Conservation (phyloP, 2,113 vertebrate species). For the Amphiprion ocellaris region DNA sequence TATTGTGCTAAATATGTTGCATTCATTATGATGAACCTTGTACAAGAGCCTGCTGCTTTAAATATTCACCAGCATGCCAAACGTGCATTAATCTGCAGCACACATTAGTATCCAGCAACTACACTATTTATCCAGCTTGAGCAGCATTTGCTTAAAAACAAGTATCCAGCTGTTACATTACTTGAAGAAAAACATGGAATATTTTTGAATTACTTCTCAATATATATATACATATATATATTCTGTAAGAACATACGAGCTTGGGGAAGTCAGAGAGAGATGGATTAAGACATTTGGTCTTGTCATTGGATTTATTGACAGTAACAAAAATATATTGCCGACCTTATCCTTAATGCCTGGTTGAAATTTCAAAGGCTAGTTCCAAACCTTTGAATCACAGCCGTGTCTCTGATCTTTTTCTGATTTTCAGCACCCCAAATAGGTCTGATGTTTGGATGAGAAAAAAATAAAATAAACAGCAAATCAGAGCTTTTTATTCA, state of each 20-base stretch:
- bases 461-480: not conserved
- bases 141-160: not conserved
- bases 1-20: constrained; percentile 11
- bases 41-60: constrained; percentile 21
- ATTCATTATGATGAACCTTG: constrained; percentile 9
- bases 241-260: not conserved
- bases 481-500: constrained; percentile 2
- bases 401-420: not conserved
- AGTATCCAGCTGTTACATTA: not conserved
- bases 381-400: constrained; percentile 9
- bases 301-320: constrained; percentile 6
- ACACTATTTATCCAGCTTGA: not conserved
- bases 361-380: not conserved
- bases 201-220: not conserved
- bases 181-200: not conserved
- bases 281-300: not conserved
- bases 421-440: not conserved
- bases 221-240: not conserved
- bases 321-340: not conserved
- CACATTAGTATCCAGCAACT: not conserved
- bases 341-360: not conserved
- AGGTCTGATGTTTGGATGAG: not conserved
- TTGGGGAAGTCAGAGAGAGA: not conserved
- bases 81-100: not conserved
- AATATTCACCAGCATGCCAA: not conserved